Conservation (phyloP, 2,888 invertebrate species). For the Brachynemurus nebulosus region DNA sequence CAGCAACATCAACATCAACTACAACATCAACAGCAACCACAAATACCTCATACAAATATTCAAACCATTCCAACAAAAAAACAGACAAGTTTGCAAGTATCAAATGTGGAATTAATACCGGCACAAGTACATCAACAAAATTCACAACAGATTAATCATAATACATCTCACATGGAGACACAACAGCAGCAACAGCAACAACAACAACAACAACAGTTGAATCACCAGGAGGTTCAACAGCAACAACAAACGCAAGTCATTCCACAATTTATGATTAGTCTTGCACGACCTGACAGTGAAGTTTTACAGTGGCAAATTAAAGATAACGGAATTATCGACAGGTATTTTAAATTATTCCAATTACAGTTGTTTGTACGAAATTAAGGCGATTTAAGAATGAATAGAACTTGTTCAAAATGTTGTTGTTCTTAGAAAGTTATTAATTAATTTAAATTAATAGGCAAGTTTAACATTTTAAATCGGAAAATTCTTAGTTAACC, state of each 20-base stretch:
- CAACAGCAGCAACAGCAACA: background rate
- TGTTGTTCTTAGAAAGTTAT: no score
- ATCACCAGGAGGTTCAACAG: background rate
- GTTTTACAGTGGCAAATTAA: constrained; percentile 9
- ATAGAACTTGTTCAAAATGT: no score
- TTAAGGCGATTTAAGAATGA: no score
- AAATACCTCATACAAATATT: background rate
- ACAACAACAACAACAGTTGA: background rate
- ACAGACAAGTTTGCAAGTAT: no score
- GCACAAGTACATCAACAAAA: background rate
- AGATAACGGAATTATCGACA: background rate
- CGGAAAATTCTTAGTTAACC: no score
- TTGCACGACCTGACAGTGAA: constrained; percentile 2
- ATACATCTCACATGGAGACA: no score
- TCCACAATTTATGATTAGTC: constrained; percentile 22
- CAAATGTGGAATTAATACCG: background rate
- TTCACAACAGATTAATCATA: no score
- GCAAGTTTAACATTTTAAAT: no score
- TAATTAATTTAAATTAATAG: no score
- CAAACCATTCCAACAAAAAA: no score
- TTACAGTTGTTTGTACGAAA: no score
- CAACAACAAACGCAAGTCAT: constrained; percentile 20
- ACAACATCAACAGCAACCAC: background rate
- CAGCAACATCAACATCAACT: background rate
- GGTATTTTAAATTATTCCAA: background rate